Evolutionary conservation across 1,140 invertebrate genomes (phyloP).

Genomic region (Hydropsyche tenuis): DNA sequence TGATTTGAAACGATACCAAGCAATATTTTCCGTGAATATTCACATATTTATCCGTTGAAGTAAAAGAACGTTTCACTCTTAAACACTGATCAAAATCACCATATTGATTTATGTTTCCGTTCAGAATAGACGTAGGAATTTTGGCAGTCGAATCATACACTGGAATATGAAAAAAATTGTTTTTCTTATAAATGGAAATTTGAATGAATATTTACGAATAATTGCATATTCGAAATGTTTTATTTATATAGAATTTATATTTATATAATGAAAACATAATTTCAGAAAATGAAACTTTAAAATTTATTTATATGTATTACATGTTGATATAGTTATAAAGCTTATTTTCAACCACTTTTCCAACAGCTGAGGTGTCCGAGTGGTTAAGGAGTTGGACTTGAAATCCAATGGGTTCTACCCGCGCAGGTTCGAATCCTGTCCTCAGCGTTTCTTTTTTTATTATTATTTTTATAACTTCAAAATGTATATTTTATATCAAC

Average conservation of each 20-base stretch:
- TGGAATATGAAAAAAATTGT: conserved; percentile 48
- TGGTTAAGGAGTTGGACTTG: conserved; percentile 82
- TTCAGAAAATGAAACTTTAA: not conserved
- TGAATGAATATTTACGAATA: no score
- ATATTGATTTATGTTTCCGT: conserved; percentile 59
- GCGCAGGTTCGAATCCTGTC: conserved; percentile 85
- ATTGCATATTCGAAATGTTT: no score
- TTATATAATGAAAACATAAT: not conserved
- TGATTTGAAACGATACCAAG: conserved; percentile 65
- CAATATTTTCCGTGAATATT: conserved; percentile 69
- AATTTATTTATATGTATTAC: conserved; percentile 1
- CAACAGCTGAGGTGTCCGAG: conserved; percentile 69
- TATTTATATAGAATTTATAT: conserved; percentile 10
- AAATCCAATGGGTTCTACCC: conserved; percentile 84
- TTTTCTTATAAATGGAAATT: no score
- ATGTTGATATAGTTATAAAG: not conserved
- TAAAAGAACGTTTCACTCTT: conserved; percentile 47
- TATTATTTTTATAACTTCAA: conserved; percentile 6
- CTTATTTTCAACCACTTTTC: not conserved
- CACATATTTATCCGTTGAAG: not conserved
- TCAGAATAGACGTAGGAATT: conserved; percentile 57
- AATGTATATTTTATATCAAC: conserved; percentile 4
- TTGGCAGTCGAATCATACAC: conserved; percentile 63
- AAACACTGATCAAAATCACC: conserved; percentile 63
- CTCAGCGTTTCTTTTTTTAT: conserved; percentile 68